Conservation (phyloP, 2,113 vertebrate genomes). For the Chlorodrepanis virens region DNA sequence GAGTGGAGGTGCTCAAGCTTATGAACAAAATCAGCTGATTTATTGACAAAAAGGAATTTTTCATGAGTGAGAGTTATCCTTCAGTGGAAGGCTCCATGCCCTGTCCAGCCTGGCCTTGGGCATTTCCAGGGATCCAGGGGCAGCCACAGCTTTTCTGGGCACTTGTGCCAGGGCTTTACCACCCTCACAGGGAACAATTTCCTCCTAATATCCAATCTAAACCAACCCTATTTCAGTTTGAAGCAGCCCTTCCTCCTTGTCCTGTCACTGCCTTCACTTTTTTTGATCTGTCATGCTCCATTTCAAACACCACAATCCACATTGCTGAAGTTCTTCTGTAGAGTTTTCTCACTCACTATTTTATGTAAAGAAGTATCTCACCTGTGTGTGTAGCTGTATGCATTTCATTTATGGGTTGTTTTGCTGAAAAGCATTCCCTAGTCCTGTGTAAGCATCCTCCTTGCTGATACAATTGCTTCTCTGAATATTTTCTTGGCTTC, state of each 20-base stretch:
- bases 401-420: not conserved
- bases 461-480: not conserved
- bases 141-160: not conserved
- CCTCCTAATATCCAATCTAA: not conserved
- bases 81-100: not conserved
- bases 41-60: not conserved
- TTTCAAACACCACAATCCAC: not conserved
- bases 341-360: not conserved
- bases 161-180: not conserved
- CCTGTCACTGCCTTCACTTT: not conserved
- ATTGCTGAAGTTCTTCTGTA: not conserved
- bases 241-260: not conserved
- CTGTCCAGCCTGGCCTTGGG: accelerated
- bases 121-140: not conserved
- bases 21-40: not conserved
- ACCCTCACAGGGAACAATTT: not conserved
- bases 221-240: not conserved
- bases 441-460: not conserved
- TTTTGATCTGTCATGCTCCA: not conserved
- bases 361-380: not conserved
- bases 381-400: not conserved
- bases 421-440: not conserved
- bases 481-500: not conserved
- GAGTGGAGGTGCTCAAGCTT: not conserved
- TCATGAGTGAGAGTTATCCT: not conserved